A percentile compares a stretch with the other conserved stretches of the same genome.
Evolutionary conservation across 2,888 invertebrate genomes (phyloP).

Genomic region (Plebejus melissa): DNA sequence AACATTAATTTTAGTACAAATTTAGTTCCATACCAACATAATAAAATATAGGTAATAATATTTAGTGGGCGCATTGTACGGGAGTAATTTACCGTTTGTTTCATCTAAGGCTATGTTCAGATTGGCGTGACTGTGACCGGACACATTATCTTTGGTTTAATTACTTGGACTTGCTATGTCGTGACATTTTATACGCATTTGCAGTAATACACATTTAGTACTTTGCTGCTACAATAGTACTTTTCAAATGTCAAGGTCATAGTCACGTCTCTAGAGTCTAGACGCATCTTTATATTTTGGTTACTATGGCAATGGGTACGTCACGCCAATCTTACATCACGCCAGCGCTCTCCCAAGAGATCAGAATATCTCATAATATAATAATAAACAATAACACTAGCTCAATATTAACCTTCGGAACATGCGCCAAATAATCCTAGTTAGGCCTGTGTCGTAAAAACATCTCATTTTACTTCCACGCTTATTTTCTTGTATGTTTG

Average conservation of each 20-base stretch:
- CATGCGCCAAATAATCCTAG: not conserved
- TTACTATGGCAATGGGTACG: not conserved
- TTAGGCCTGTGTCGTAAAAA: not conserved
- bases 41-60: constrained; percentile 26
- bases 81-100: constrained; percentile 7
- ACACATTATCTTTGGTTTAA: too few relatives aligned
- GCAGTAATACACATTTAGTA: too few relatives aligned
- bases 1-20: too few relatives aligned
- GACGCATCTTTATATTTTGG: not conserved
- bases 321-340: not conserved
- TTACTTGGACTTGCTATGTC: too few relatives aligned
- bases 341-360: not conserved
- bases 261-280: too few relatives aligned
- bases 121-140: too few relatives aligned
- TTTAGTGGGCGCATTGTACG: constrained; percentile 8
- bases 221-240: too few relatives aligned
- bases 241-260: too few relatives aligned
- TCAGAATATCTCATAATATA: too few relatives aligned
- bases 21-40: constrained; percentile 22
- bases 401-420: not conserved
- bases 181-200: too few relatives aligned
- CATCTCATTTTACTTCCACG: not conserved
- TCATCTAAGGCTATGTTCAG: not conserved
- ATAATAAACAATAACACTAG: too few relatives aligned
- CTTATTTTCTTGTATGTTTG: not conserved